Conservation (phyloP, 2,797 vertebrate genomes). For the Scomberomorus guttatus region DNA sequence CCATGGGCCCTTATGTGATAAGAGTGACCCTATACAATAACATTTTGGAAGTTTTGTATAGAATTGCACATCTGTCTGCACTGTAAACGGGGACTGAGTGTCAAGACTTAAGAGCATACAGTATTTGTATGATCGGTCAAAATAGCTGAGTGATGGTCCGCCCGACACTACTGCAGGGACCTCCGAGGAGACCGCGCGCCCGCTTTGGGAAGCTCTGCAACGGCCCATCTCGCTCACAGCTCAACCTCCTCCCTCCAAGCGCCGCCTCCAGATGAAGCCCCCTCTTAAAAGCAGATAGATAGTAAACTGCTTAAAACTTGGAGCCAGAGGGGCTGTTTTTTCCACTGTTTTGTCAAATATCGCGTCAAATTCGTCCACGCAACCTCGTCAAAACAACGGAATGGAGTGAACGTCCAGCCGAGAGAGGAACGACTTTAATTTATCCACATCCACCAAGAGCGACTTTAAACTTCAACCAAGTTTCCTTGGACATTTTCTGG, state of each 20-base stretch:
- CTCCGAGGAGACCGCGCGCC: constrained; percentile 16
- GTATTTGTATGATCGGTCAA: too few species aligned
- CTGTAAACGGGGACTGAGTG: background rate
- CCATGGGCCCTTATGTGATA: constrained; percentile 11
- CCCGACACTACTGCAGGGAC: background rate
- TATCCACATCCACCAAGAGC: constrained; percentile 43
- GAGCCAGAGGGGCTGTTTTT: constrained; percentile 48
- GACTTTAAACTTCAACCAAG: constrained; percentile 58
- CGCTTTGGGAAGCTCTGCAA: constrained; percentile 24
- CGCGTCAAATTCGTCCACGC: background rate
- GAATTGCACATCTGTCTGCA: background rate
- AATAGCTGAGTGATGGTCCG: background rate
- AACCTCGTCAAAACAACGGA: background rate
- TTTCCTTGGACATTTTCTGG: constrained; percentile 50
- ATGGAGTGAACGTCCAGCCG: constrained; percentile 14
- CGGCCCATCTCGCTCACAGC: constrained; percentile 26
- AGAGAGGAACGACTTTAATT: constrained; percentile 29
- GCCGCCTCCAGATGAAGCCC: constrained; percentile 77
- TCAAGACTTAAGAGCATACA: background rate
- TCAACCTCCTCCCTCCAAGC: constrained; percentile 66
- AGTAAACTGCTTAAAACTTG: constrained; percentile 68
- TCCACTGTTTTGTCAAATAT: background rate
- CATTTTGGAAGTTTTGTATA: background rate
- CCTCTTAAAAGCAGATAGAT: constrained; percentile 58
- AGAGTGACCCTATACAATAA: constrained; percentile 4